Base-by-base conservation (phyloP, 2,113 vertebrate genomes). In the Menidia beryllina region DNA sequence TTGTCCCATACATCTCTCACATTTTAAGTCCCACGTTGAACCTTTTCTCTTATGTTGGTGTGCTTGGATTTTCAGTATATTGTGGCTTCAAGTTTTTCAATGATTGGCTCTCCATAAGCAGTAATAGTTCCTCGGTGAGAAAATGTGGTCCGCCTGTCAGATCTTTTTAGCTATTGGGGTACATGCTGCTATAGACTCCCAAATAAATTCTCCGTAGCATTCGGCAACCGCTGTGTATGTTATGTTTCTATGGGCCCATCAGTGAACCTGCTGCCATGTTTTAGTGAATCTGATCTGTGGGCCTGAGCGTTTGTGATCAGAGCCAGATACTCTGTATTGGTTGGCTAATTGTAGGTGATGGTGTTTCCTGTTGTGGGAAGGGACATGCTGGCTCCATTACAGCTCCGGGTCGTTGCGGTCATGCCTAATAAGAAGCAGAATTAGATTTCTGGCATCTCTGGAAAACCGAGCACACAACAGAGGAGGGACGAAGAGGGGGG, bases 351-450 rank as follows among this genome's bases (percentile, higher is more conserved):
- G 83, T 76, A 67, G 83, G 79, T 86, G 79, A 84, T 68, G 69
- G 86, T 64, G 79, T 88, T 88, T 90, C 83, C 86, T 88, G 76
- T 89, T 88, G 77, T 81, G 69, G 83, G 72, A 86, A 65, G 67
- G 77, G 84, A 85, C 69, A 69, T 30, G 67, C 56, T 87, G 88
- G 59, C 79, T 82, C 25, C 5, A 83, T 84, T 48, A 53, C 73
- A 59, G 77, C 1, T 4, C 56, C 39, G 71, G 85, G 88, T 86
- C 85, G 27, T n/a, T 75, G 77, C 27, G 85, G 80, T 81, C 75
- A 65, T 25, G 24, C 55, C 78, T 89, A 91, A 92, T 91, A 85
- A 84, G 75, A 92, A 93, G 67, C 88, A 92, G 88, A 84, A 90
- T 85, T 71, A 62, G 75, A 88, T 88, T 90, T 68, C 77, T 89